These are phyloP conservation scores for Leucophenga maculata DNA, from an alignment of 2,888 invertebrate species.

Conservation along the genomic window DNA sequence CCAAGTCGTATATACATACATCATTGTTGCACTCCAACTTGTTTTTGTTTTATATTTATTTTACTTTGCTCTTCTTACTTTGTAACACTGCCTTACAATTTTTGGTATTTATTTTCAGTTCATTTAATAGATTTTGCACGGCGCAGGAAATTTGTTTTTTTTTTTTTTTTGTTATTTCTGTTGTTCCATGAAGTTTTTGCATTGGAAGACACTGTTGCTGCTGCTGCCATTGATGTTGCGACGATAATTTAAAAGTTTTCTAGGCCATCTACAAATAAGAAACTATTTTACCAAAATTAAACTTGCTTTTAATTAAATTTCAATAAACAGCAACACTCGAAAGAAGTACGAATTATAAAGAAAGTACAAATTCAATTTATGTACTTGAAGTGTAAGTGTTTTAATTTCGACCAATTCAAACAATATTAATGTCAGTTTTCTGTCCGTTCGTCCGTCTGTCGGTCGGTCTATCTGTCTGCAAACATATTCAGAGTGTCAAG, in stretches of 20 bases:
- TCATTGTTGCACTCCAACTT: not conserved
- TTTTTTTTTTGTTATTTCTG: not conserved
- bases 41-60: conserved; percentile 12
- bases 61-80: conserved; percentile 17
- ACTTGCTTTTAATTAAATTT: not conserved
- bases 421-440: conserved; percentile 49
- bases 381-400: conserved; percentile 36
- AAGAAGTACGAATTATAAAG: not conserved
- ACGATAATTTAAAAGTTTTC: conserved; percentile 3
- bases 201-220: not conserved
- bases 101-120: conserved; percentile 32
- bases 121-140: conserved; percentile 31
- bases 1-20: too few relatives aligned
- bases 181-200: conserved; percentile 13
- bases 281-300: not conserved
- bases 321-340: not conserved
- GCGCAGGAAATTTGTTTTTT: conserved; percentile 6
- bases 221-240: not conserved
- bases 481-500: conserved; percentile 50
- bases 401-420: conserved; percentile 51
- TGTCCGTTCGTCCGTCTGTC: not conserved
- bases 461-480: too few relatives aligned
- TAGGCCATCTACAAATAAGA: not conserved
- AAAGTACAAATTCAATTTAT: not conserved
- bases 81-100: conserved; percentile 19